phyloP scores from a whole-genome alignment of 92 coral and sea anemone species.

The Epizoanthus illoricatus region DNA sequence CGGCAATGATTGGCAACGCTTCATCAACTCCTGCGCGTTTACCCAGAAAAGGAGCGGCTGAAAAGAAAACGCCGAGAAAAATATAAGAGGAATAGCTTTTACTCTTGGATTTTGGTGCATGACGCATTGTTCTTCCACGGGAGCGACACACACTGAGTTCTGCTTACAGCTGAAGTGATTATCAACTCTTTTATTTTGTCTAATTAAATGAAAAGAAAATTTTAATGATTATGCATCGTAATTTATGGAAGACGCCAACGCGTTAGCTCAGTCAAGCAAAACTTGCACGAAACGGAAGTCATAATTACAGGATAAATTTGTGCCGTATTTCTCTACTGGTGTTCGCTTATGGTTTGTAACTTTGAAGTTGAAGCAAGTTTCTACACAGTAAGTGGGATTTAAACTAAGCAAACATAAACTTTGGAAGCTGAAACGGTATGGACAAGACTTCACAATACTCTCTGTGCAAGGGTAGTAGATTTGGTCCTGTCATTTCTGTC shows the following conservation, averaged over 20 bases:
- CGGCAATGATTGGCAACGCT: conserved; percentile 72
- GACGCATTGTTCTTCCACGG: neutral
- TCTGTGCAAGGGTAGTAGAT: neutral
- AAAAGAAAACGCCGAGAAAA: conserved; percentile 27
- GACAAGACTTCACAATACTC: neutral
- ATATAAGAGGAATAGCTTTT: conserved; percentile 24
- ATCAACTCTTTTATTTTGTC: conserved; percentile 1
- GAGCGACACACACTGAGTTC: neutral
- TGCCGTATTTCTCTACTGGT: neutral
- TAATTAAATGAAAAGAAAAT: neutral
- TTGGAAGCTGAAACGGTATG: neutral
- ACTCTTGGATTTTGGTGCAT: neutral
- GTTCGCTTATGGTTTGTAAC: neutral
- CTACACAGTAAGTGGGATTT: neutral
- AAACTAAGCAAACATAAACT: neutral
- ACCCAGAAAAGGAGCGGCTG: conserved; percentile 66
- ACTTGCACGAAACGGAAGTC: neutral
- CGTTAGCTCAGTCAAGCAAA: conserved; percentile 7
- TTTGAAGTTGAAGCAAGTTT: neutral
- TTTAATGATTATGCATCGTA: neutral
- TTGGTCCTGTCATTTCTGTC: neutral
- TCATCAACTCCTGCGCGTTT: conserved; percentile 43
- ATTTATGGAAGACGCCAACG: conserved; percentile 16
- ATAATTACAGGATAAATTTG: neutral
- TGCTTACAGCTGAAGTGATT: conserved; percentile 1